Evolutionary conservation across 1,140 invertebrate species (phyloP), one percentile per base, ranked within the genome.

Genomic region (Oryctes rhinoceros): DNA sequence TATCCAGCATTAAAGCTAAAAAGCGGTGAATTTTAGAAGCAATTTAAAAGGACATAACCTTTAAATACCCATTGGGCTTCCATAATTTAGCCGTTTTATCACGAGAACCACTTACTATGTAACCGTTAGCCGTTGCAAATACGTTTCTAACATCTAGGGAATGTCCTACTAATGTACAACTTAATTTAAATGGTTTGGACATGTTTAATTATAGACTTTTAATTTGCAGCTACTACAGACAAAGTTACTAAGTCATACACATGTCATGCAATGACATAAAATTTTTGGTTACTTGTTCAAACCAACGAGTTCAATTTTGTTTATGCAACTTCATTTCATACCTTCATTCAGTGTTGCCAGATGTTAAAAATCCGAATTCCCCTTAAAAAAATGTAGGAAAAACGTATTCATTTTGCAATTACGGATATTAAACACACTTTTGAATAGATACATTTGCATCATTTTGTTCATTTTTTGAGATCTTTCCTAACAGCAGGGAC

Each of bases 11-110:
- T 83, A 48, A 84, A 82, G 30, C 85, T 85, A 65, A 71, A 84
- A 84, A 77, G 13, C 15, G 49, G 76, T 37, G 53, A 47, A 78
- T 67, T 15, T 62, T 35, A 76, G 53, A 18, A 83, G 30, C 18
- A 78, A 78, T 78, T 81, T 80, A 77, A 80, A 77, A 81, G 71
- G 15, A 62, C 24, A 59, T 65, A 49, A 76, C 77, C 49, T 37
- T 44, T n/a, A 80, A 79, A 20, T 80, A 96, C 95, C 92, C 93
- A 85, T 92, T 91, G 20, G 93, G 92, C 85, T 91, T 92, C 96
- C 96, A 98, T 10, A 97, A 88, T 88, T 94, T 94, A 13, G 94
- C 93, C 20, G 95, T 96, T 87, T 93, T 93, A 88, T 98, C 97
- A 83, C 96, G 90, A 13, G 96, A 98, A 7, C 92, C 95, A 1